Conservation (phyloP, 2,888 invertebrate genomes). For the Clostera curtula region DNA sequence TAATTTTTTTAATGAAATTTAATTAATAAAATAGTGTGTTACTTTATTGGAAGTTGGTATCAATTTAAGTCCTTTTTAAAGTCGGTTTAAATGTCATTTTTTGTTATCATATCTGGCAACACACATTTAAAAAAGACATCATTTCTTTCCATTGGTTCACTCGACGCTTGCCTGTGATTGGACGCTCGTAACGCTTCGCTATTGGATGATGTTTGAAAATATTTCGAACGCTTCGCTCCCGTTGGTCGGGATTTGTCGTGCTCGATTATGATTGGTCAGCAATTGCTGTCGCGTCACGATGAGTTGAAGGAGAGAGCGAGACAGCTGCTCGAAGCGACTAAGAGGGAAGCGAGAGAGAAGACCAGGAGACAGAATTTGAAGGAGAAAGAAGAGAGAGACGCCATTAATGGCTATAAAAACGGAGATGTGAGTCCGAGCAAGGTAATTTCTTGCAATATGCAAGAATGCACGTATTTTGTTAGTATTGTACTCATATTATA, state of each 20-base stretch:
- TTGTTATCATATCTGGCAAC: neutral
- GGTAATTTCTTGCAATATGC: constrained; percentile 45
- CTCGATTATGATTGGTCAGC: constrained; percentile 67
- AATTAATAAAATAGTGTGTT: too few species aligned
- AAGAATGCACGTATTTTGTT: too few species aligned
- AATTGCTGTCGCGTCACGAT: constrained; percentile 85
- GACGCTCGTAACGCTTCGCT: constrained; percentile 36
- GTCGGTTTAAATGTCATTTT: neutral
- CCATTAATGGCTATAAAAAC: constrained; percentile 42
- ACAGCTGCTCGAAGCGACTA: constrained; percentile 86
- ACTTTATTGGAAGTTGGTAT: too few species aligned
- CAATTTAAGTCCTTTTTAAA: too few species aligned
- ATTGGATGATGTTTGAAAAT: constrained; percentile 16
- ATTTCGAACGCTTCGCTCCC: constrained; percentile 10
- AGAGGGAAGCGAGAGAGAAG: constrained; percentile 77
- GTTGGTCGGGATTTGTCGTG: constrained; percentile 20
- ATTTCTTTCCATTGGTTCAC: constrained; percentile 47
- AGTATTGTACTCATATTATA: too few species aligned
- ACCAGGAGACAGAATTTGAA: constrained; percentile 50
- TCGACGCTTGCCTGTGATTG: constrained; percentile 49
- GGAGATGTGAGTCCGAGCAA: constrained; percentile 57
- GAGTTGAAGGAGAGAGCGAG: constrained; percentile 90
- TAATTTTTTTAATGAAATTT: too few species aligned
- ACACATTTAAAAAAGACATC: constrained; percentile 22
- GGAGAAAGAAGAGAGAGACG: constrained; percentile 74